A percentile compares a stretch with the other conserved stretches of the same genome.
Conservation (phyloP, 2,888 invertebrate species). For the Lypha dubia region DNA sequence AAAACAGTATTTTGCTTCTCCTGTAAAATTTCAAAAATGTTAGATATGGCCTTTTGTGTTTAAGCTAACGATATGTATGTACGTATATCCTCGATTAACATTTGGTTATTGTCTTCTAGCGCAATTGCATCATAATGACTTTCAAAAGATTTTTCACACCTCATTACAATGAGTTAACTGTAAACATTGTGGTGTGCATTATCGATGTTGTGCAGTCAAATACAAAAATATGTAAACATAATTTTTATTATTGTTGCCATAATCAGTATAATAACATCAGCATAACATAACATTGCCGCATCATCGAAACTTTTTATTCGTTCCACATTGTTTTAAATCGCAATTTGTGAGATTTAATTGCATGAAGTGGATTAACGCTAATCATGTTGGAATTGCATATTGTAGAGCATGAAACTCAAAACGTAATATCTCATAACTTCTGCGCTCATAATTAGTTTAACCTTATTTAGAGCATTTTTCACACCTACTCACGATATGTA, state of each 20-base stretch:
- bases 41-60: too few relatives aligned
- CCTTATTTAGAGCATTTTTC: neutral
- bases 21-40: too few relatives aligned
- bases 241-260: neutral
- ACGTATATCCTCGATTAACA: conserved; percentile 78
- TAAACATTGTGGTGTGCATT: conserved; percentile 59
- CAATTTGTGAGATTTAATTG: neutral
- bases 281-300: conserved; percentile 22
- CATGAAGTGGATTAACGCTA: neutral
- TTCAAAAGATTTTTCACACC: conserved; percentile 80
- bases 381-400: neutral
- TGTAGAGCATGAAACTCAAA: neutral
- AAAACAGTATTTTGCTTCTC: too few relatives aligned
- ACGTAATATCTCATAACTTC: neutral
- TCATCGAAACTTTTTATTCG: conserved; percentile 34
- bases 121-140: conserved; percentile 81
- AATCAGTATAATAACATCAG: conserved; percentile 5
- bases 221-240: neutral
- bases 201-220: conserved; percentile 13
- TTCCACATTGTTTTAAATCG: neutral
- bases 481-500: neutral
- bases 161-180: conserved; percentile 68
- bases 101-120: conserved; percentile 83
- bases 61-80: too few relatives aligned
- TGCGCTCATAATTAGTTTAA: neutral